phyloP scores from a whole-genome alignment of 2,113 vertebrate genomes.

The Lepidothrix coronata region DNA sequence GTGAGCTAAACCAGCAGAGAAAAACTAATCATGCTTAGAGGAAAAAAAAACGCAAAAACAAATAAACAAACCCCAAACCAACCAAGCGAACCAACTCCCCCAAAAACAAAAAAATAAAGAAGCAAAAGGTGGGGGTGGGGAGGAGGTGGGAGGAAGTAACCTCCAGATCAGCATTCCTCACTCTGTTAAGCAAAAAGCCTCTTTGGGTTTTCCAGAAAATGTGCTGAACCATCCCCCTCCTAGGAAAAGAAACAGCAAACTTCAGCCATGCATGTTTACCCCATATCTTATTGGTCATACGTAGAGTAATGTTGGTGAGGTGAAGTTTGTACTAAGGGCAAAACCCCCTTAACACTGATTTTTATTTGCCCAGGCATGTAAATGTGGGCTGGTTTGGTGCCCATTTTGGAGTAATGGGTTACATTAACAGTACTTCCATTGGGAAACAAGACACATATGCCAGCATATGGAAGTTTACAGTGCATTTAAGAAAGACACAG shows the following conservation, averaged over 20 bases:
- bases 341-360: neutral
- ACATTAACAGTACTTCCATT: neutral
- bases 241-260: neutral
- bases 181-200: neutral
- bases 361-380: neutral
- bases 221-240: neutral
- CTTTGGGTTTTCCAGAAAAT: neutral
- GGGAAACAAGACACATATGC: neutral
- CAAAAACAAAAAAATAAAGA: neutral
- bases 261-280: neutral
- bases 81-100: too few relatives aligned
- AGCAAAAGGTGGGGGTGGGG: fast-evolving
- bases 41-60: too few relatives aligned
- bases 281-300: neutral
- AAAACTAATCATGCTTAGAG: neutral
- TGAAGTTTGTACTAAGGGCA: neutral
- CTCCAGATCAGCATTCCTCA: neutral
- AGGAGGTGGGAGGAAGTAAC: neutral
- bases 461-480: neutral
- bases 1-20: neutral
- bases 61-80: too few relatives aligned
- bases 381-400: neutral
- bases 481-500: neutral
- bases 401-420: neutral
- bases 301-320: neutral